These are phyloP conservation scores for Agrotis puta DNA, from an alignment of 2,888 invertebrate species.

Conservation along the genomic window DNA sequence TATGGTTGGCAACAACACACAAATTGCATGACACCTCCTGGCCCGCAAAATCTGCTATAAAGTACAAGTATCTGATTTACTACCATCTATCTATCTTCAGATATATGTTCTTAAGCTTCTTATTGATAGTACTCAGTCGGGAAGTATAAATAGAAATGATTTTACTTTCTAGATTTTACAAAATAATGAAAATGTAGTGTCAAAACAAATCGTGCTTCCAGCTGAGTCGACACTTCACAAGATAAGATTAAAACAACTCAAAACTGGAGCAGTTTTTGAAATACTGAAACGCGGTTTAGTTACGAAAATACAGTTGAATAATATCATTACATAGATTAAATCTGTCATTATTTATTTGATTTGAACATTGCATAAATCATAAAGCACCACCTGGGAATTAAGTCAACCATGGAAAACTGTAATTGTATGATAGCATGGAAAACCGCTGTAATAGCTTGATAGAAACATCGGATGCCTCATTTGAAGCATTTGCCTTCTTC, in stretches of 20 bases:
- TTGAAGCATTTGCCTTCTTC: slow-evolving; percentile 75
- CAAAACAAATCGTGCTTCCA: slow-evolving; percentile 40
- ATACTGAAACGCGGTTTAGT: slow-evolving; percentile 51
- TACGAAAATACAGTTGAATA: slow-evolving; percentile 50
- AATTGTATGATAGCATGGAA: slow-evolving; percentile 64
- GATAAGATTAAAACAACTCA: slow-evolving; percentile 51
- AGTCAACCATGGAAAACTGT: slow-evolving; percentile 60
- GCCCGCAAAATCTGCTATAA: slow-evolving; percentile 33
- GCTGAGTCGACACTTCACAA: slow-evolving; percentile 24
- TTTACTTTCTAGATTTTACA: slow-evolving; percentile 23
- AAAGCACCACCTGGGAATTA: slow-evolving; percentile 41
- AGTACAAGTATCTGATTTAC: slow-evolving; percentile 54
- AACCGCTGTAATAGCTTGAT: slow-evolving; percentile 61
- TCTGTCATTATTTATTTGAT: slow-evolving; percentile 46
- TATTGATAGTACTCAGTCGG: slow-evolving; percentile 31
- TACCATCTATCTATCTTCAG: slow-evolving; percentile 35
- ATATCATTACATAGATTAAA: slow-evolving; percentile 55
- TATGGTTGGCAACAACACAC: slow-evolving; percentile 44
- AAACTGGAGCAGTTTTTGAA: slow-evolving; percentile 58
- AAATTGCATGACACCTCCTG: slow-evolving; percentile 54
- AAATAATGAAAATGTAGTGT: slow-evolving; percentile 26
- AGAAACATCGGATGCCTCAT: slow-evolving; percentile 70
- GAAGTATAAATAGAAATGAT: slow-evolving; percentile 45
- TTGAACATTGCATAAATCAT: slow-evolving; percentile 45
- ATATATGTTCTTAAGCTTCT: slow-evolving; percentile 38